These are phyloP conservation scores for Ophioninae sp. DNA, from an alignment of 2,888 invertebrate genomes.

Conservation along the genomic window DNA sequence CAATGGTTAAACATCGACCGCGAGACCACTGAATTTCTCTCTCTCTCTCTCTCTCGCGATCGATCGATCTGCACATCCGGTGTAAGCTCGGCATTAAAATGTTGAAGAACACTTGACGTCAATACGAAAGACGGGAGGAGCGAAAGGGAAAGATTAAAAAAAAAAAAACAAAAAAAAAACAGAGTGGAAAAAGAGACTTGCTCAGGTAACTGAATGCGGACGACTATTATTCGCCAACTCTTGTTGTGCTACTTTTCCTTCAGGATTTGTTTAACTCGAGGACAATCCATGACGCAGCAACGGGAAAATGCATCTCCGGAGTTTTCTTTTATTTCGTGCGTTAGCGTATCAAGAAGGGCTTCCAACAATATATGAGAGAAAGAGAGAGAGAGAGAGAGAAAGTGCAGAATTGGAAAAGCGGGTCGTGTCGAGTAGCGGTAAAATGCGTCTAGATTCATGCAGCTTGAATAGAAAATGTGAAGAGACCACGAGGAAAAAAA, in stretches of 20 bases:
- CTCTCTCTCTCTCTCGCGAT: neutral
- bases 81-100: constrained; percentile 57
- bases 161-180: neutral
- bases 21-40: constrained; percentile 1
- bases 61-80: constrained; percentile 39
- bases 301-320: constrained; percentile 21
- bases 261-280: constrained; percentile 57
- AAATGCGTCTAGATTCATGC: neutral
- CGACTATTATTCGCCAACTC: constrained; percentile 34
- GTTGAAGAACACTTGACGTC: constrained; percentile 51
- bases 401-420: neutral
- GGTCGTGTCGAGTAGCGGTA: neutral
- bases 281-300: constrained; percentile 22
- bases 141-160: neutral
- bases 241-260: neutral
- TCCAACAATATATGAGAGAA: neutral
- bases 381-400: neutral
- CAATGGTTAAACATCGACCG: constrained; percentile 49
- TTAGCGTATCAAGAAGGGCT: neutral
- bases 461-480: neutral
- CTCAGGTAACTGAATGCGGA: neutral
- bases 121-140: constrained; percentile 26
- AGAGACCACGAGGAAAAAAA: neutral
- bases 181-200: neutral
- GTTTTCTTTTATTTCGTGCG: neutral